A percentile compares a stretch with the other conserved stretches of the same genome.
Evolutionary conservation across 2,113 vertebrate genomes (phyloP).

Genomic region (Bufo bufo): DNA sequence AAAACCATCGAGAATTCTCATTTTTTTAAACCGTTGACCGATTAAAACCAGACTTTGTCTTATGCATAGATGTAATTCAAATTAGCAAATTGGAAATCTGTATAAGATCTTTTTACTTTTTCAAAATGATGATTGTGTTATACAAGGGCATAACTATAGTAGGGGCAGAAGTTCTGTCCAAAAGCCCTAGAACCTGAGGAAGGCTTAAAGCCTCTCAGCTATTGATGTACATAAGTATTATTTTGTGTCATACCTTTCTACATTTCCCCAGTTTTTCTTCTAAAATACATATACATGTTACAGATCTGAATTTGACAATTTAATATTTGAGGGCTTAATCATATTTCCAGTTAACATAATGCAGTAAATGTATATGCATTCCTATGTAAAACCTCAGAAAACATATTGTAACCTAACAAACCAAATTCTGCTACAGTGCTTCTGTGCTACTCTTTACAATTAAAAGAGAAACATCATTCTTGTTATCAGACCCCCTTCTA

Average conservation of each 20-base stretch:
- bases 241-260: too few species aligned
- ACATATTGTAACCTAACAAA: not conserved
- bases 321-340: too few species aligned
- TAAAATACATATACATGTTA: too few species aligned
- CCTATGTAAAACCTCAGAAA: not conserved
- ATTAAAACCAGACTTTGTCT: not conserved
- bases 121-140: not conserved
- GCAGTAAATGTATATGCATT: too few species aligned
- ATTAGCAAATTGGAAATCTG: not conserved
- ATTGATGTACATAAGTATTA: too few species aligned
- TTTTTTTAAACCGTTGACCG: not conserved
- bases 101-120: not conserved
- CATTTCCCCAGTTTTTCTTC: too few species aligned
- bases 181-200: not conserved
- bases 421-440: not conserved
- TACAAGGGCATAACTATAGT: not conserved
- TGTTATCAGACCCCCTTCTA: too few species aligned
- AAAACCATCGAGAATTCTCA: not conserved
- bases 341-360: too few species aligned
- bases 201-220: too few species aligned
- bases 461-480: too few species aligned
- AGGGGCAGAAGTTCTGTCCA: not conserved
- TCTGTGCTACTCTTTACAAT: too few species aligned
- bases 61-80: not conserved
- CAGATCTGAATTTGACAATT: too few species aligned